phyloP scores from a whole-genome alignment of 1,140 invertebrate genomes.

The Pseudomyrmex gracilis region DNA sequence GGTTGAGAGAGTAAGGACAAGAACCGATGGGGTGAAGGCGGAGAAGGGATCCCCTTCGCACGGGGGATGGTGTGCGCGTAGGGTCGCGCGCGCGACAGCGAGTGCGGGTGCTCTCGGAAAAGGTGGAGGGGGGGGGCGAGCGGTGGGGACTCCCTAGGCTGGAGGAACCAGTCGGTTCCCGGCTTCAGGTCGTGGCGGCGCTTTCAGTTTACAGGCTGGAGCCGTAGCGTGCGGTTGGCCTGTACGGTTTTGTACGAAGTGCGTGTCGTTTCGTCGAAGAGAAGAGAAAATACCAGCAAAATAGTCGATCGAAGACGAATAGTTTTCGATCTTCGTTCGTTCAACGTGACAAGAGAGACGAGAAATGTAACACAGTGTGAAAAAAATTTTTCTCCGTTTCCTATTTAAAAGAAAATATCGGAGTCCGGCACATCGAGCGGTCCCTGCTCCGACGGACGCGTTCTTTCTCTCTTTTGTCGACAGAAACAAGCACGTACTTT shows the following conservation, averaged over 20 bases:
- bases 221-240: conserved; percentile 79
- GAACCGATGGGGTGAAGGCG: conserved; percentile 33
- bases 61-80: conserved; percentile 70
- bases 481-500: neutral
- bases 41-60: conserved; percentile 63
- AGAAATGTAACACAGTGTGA: neutral
- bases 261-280: conserved; percentile 11
- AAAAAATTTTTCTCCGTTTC: neutral
- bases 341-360: neutral
- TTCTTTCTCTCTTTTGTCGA: neutral
- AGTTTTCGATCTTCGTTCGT: neutral
- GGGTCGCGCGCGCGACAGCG: conserved; percentile 73
- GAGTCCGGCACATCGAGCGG: too few relatives aligned
- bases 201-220: conserved; percentile 81
- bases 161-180: conserved; percentile 82
- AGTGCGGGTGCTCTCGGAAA: conserved; percentile 52
- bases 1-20: conserved; percentile 36
- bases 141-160: conserved; percentile 72
- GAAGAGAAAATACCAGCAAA: neutral
- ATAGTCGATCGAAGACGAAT: neutral
- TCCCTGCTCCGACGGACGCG: neutral
- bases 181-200: conserved; percentile 82
- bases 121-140: conserved; percentile 21
- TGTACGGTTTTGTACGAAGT: conserved; percentile 42
- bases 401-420: too few relatives aligned